These are phyloP conservation scores for Pristis pectinata DNA, from an alignment of 2,797 vertebrate genomes.

Conservation along the genomic window DNA sequence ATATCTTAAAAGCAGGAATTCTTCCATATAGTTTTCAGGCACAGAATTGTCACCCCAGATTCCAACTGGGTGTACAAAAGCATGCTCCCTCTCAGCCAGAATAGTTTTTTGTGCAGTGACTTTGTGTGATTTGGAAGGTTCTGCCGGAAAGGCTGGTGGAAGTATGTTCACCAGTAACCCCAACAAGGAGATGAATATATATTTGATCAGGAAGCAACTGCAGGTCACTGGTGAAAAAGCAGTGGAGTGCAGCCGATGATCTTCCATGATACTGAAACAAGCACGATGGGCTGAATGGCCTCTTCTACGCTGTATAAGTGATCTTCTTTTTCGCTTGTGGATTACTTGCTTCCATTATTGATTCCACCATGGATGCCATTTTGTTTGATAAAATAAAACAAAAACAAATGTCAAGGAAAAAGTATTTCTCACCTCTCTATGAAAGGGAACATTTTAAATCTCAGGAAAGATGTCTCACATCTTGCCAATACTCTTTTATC, in stretches of 20 bases:
- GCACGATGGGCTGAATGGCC: neutral
- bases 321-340: neutral
- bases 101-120: too few species aligned
- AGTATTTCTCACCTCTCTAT: too few species aligned
- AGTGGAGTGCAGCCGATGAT: neutral
- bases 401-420: too few species aligned
- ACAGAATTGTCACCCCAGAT: neutral
- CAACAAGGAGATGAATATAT: neutral
- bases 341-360: neutral
- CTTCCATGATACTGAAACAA: neutral
- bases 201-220: neutral
- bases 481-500: too few species aligned
- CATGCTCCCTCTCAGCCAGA: neutral
- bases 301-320: neutral
- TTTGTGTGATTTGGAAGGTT: neutral
- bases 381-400: neutral
- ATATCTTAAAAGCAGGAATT: neutral
- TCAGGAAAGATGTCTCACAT: too few species aligned
- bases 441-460: too few species aligned
- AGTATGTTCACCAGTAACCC: neutral
- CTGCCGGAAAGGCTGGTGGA: neutral
- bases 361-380: neutral
- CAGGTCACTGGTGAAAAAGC: neutral
- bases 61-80: too few species aligned
- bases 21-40: neutral